Conservation (phyloP, 1,140 invertebrate species). For the Calycopis cecrops region DNA sequence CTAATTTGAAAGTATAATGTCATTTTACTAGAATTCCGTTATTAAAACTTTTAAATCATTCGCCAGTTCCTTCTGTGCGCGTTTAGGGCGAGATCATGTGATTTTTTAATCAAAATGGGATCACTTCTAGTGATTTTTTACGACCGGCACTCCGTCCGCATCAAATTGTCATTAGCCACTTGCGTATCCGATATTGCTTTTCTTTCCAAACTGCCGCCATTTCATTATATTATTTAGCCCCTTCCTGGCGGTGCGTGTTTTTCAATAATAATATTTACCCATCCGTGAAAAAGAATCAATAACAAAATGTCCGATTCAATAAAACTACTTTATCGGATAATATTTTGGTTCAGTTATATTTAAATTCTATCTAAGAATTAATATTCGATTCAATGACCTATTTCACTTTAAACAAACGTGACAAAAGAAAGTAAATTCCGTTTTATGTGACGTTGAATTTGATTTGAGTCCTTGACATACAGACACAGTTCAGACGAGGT, state of each 20-base stretch:
- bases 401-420: not conserved
- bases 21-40: conserved; percentile 75
- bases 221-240: conserved; percentile 62
- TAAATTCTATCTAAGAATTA: too few relatives aligned
- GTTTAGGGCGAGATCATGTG: conserved; percentile 56
- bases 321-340: too few relatives aligned
- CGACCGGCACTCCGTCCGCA: conserved; percentile 60
- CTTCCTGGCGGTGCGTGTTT: conserved; percentile 23
- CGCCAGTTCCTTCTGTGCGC: conserved; percentile 56
- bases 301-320: too few relatives aligned
- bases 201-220: conserved; percentile 61
- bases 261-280: too few relatives aligned
- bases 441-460: conserved; percentile 33
- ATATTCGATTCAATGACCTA: too few relatives aligned
- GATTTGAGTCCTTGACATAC: conserved; percentile 68
- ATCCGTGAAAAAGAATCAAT: too few relatives aligned
- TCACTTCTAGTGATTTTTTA: conserved; percentile 73
- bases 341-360: too few relatives aligned
- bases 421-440: not conserved
- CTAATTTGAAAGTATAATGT: conserved; percentile 78
- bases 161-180: conserved; percentile 72
- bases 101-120: conserved; percentile 75
- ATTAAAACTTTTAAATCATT: conserved; percentile 77
- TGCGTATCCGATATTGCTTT: conserved; percentile 71
- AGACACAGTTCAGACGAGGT: conserved; percentile 66